Percentiles rank a stretch among this genome's conserved stretches.
Conservation (phyloP, 2,888 invertebrate genomes). For the Himalopsyche japonica region DNA sequence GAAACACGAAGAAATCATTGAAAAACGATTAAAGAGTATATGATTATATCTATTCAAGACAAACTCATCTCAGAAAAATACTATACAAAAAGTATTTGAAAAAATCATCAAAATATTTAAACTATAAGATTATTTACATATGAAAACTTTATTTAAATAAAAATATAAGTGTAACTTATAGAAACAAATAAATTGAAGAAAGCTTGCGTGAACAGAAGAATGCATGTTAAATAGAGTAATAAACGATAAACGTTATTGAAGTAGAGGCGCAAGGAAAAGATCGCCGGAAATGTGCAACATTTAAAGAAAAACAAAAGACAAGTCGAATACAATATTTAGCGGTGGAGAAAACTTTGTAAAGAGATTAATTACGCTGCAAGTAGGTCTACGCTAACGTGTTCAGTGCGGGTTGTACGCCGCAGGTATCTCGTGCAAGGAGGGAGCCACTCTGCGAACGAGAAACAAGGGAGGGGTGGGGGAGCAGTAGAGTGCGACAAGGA, state of each 20-base stretch:
- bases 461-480: conserved; percentile 42
- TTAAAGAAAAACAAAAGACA: conserved; percentile 27
- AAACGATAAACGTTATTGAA: background rate
- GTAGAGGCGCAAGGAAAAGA: background rate
- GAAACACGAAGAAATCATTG: no score
- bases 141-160: no score
- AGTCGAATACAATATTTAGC: conserved; percentile 34
- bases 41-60: no score
- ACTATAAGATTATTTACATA: no score
- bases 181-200: background rate
- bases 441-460: conserved; percentile 40
- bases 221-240: background rate
- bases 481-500: conserved; percentile 39
- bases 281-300: conserved; percentile 20
- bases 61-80: no score
- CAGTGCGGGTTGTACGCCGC: conserved; percentile 4
- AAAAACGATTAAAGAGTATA: no score
- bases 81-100: no score
- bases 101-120: no score
- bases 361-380: conserved; percentile 38
- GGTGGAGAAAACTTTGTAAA: conserved; percentile 37
- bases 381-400: conserved; percentile 28
- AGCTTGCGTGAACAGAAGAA: background rate
- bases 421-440: background rate
- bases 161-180: background rate